phyloP scores from a whole-genome alignment of 1,140 invertebrate genomes.

The Acromyrmex charruanus region DNA sequence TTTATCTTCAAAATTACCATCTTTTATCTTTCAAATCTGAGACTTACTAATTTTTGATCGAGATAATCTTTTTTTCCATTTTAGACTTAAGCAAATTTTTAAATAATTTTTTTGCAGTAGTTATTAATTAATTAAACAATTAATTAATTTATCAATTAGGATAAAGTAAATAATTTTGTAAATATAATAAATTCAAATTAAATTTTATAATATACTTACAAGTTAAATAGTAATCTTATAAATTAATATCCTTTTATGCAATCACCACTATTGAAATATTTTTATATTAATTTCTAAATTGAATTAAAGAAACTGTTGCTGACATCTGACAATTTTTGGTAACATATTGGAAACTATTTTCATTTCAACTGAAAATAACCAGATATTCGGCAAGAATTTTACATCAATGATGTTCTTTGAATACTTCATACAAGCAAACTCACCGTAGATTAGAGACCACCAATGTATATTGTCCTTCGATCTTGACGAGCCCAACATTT shows the following conservation, averaged over 20 bases:
- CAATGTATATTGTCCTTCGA: slow-evolving; percentile 88
- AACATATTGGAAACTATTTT: background rate
- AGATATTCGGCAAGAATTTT: background rate
- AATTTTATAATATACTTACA: background rate
- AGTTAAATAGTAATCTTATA: background rate
- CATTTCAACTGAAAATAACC: background rate
- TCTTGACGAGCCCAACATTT: slow-evolving; percentile 92
- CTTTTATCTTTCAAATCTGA: background rate
- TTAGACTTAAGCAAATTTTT: slow-evolving; percentile 7
- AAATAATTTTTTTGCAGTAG: background rate
- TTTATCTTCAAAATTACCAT: background rate
- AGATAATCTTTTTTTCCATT: background rate
- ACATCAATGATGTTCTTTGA: background rate
- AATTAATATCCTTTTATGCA: background rate
- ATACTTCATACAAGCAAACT: slow-evolving; percentile 49
- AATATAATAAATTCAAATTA: background rate
- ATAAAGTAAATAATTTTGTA: background rate
- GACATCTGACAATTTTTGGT: background rate
- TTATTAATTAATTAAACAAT: background rate
- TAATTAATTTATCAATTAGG: background rate
- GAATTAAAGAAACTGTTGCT: background rate
- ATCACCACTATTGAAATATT: background rate
- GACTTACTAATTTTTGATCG: background rate
- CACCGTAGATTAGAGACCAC: slow-evolving; percentile 91
- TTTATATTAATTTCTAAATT: background rate